Percentiles rank a stretch among this genome's conserved stretches.
phyloP scores from a whole-genome alignment of 2,113 vertebrate species.

The Gasterosteus aculeatus region DNA sequence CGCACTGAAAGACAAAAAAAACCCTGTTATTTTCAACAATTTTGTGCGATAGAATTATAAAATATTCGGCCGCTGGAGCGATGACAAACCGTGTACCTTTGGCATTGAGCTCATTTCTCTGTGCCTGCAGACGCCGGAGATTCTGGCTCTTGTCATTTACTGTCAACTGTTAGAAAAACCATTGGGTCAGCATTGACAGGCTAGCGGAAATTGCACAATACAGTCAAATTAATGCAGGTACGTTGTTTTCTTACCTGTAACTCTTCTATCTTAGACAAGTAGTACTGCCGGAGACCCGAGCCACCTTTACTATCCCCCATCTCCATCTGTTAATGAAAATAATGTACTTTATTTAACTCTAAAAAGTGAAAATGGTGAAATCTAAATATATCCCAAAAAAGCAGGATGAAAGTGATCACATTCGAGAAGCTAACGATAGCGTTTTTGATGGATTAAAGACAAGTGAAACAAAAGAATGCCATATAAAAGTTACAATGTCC shows the following conservation, averaged over 20 bases:
- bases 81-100: conserved; percentile 83
- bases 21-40: neutral
- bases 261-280: conserved; percentile 98
- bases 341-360: neutral
- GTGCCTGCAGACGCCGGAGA: conserved; percentile 93
- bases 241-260: conserved; percentile 86
- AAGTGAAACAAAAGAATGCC: neutral
- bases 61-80: neutral
- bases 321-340: conserved; percentile 87
- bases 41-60: neutral
- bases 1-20: conserved; percentile 81
- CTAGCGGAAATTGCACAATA: neutral
- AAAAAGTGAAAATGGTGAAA: neutral
- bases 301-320: conserved; percentile 94
- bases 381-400: neutral
- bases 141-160: conserved; percentile 99
- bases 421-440: neutral
- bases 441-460: neutral
- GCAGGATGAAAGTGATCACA: neutral
- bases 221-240: neutral
- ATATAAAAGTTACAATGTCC: too few species aligned
- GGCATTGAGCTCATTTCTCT: conserved; percentile 97
- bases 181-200: neutral
- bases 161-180: conserved; percentile 83
- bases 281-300: conserved; percentile 94